Percentiles rank a stretch among this genome's conserved stretches.
Evolutionary conservation across 2,888 invertebrate genomes (phyloP).

Genomic region (Synanthedon formicaeformis): DNA sequence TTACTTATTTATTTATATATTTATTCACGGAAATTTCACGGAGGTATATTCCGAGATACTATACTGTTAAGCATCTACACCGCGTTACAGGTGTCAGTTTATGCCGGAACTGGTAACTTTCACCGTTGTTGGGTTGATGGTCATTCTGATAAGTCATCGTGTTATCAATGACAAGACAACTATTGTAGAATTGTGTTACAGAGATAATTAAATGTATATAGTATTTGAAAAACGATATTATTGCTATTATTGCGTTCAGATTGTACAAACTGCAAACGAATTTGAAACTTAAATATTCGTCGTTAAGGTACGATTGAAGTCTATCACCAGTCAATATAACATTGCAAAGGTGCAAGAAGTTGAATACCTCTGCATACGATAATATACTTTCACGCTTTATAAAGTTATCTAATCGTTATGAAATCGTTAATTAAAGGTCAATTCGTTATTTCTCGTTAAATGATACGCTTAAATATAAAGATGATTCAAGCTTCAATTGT

Average conservation of each 20-base stretch:
- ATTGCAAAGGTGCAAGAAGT: neutral
- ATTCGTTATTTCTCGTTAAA: conserved; percentile 1
- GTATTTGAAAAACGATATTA: too few relatives aligned
- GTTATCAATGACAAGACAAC: conserved; percentile 18
- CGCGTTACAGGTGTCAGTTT: conserved; percentile 41
- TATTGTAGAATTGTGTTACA: conserved; percentile 19
- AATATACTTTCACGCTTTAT: conserved; percentile 34
- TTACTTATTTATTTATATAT: too few relatives aligned
- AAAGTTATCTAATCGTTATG: conserved; percentile 42
- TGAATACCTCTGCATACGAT: neutral
- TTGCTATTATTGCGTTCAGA: neutral
- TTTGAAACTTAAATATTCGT: neutral
- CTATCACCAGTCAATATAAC: neutral
- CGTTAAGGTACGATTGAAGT: neutral
- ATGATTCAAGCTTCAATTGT: too few relatives aligned
- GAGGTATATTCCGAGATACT: neutral
- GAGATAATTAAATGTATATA: conserved; percentile 8
- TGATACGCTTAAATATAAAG: too few relatives aligned
- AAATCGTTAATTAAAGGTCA: conserved; percentile 18
- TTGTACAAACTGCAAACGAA: neutral
- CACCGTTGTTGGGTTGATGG: conserved; percentile 27
- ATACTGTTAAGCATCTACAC: neutral
- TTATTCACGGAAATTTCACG: too few relatives aligned
- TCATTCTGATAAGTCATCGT: conserved; percentile 29
- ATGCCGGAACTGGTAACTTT: conserved; percentile 62